phyloP scores from a whole-genome alignment of 2,797 vertebrate genomes.

The Oreortyx pictus region DNA sequence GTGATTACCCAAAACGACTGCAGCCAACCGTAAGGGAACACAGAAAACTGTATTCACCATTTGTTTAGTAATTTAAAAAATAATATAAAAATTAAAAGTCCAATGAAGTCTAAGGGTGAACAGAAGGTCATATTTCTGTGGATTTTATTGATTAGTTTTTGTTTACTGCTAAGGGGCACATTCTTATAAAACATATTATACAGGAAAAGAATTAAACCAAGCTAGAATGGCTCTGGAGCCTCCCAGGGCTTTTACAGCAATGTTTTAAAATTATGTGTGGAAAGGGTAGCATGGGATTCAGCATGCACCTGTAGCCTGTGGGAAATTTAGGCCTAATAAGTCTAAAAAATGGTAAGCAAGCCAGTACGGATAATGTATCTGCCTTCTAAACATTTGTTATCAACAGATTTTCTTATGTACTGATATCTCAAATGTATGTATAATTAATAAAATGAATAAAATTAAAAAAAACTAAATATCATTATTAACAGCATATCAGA shows the following conservation, averaged over 20 bases:
- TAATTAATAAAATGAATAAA: neutral
- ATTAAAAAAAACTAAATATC: neutral
- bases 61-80: constrained; percentile 38
- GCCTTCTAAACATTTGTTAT: neutral
- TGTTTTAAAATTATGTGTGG: constrained; percentile 55
- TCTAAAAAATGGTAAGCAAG: constrained; percentile 24
- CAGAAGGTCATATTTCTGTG: constrained; percentile 62
- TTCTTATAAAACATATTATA: constrained; percentile 16
- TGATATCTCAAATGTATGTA: neutral
- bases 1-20: constrained; percentile 1
- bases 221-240: constrained; percentile 40
- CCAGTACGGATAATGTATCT: constrained; percentile 18
- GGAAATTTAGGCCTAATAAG: constrained; percentile 7
- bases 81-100: neutral
- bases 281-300: constrained; percentile 38
- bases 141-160: constrained; percentile 67
- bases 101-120: constrained; percentile 46
- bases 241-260: constrained; percentile 62
- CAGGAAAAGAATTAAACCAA: constrained; percentile 41
- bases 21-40: constrained; percentile 2
- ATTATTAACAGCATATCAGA: neutral
- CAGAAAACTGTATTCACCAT: neutral
- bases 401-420: neutral
- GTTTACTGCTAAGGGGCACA: constrained; percentile 35
- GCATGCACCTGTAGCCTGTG: constrained; percentile 27